These are phyloP conservation scores for Pseudochirops corinnae DNA, from an alignment of 2,797 vertebrate species.

Conservation along the genomic window DNA sequence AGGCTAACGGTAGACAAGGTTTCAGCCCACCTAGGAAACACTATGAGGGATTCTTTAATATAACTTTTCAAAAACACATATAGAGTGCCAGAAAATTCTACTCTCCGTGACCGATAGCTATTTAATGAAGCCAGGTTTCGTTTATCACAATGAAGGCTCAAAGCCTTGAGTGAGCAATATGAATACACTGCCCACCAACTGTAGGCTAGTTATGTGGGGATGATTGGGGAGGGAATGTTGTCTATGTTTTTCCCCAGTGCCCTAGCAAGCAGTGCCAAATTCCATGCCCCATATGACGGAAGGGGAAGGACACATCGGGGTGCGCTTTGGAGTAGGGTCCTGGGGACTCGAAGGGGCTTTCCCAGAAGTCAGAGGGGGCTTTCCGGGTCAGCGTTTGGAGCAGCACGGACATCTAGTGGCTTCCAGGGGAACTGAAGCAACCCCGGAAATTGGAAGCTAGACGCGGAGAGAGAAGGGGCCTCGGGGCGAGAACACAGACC, in stretches of 20 bases:
- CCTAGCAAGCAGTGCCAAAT: background rate
- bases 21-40: background rate
- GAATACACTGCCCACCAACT: background rate
- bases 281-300: background rate
- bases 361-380: background rate
- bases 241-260: background rate
- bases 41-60: background rate
- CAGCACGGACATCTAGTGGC: slow-evolving; percentile 16
- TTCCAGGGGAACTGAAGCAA: background rate
- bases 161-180: background rate
- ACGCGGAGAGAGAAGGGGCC: background rate
- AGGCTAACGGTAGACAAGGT: background rate
- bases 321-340: background rate
- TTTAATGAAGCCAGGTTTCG: background rate
- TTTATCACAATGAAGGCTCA: background rate
- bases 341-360: background rate
- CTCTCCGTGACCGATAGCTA: background rate
- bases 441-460: background rate
- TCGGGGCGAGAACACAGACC: background rate
- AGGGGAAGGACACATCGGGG: background rate
- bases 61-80: background rate
- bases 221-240: background rate
- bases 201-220: background rate
- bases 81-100: background rate
- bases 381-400: background rate